Conservation (phyloP, 1,140 invertebrate species). For the Drosophila suzukii region DNA sequence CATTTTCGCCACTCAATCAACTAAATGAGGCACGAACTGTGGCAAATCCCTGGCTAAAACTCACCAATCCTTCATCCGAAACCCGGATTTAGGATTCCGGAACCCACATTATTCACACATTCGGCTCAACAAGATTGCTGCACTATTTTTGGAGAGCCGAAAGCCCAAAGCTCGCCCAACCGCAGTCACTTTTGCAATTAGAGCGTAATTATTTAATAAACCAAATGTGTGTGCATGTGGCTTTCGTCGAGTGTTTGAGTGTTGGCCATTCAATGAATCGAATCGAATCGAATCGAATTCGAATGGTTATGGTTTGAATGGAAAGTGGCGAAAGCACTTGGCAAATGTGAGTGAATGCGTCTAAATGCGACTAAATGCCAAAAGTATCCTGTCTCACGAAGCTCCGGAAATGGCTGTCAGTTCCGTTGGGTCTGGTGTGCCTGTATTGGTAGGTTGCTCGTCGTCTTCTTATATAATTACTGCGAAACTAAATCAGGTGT, state of each 20-base stretch:
- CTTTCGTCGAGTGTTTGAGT: conserved; percentile 30
- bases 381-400: conserved; percentile 45
- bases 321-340: conserved; percentile 30
- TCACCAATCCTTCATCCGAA: conserved; percentile 12
- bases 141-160: conserved; percentile 58
- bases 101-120: conserved; percentile 43
- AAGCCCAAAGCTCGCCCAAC: conserved; percentile 36
- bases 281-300: conserved; percentile 2
- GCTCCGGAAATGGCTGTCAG: conserved; percentile 56
- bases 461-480: conserved; percentile 38
- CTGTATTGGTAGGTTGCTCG: conserved; percentile 30
- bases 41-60: conserved; percentile 11
- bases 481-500: conserved; percentile 7
- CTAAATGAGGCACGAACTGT: conserved; percentile 55
- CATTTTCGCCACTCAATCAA: conserved; percentile 60
- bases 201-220: conserved; percentile 82
- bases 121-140: conserved; percentile 36
- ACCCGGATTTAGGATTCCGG: conserved; percentile 11
- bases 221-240: conserved; percentile 50
- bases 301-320: conserved; percentile 21
- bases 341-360: conserved; percentile 24
- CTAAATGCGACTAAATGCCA: conserved; percentile 59
- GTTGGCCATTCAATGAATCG: conserved; percentile 40
- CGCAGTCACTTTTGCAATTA: conserved; percentile 77
- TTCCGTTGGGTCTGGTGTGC: conserved; percentile 14